phyloP scores from a whole-genome alignment of 2,888 invertebrate species.

The Vandiemenella viatica region DNA sequence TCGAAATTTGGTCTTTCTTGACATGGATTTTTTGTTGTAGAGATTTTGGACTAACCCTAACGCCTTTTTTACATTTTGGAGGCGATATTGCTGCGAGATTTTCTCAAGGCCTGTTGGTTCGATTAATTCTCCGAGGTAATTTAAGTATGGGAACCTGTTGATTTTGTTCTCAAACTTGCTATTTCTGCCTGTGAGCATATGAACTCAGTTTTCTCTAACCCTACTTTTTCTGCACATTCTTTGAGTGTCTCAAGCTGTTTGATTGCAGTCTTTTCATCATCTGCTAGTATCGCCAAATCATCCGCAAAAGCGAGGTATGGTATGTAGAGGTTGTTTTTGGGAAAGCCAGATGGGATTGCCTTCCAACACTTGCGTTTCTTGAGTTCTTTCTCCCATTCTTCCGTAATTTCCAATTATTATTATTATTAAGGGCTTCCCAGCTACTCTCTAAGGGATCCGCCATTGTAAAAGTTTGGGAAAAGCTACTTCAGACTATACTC shows the following conservation, averaged over 20 bases:
- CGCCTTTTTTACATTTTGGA: not conserved
- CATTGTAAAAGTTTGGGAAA: too few species aligned
- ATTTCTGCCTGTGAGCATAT: not conserved
- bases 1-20: not conserved
- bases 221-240: not conserved
- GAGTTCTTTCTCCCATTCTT: conserved; percentile 1
- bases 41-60: too few species aligned
- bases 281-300: too few species aligned
- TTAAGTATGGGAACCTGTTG: not conserved
- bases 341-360: not conserved
- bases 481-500: too few species aligned
- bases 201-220: not conserved
- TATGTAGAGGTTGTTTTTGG: not conserved
- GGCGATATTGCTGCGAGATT: not conserved
- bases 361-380: conserved; percentile 1
- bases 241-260: not conserved
- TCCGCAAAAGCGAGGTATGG: too few species aligned
- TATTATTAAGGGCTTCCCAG: too few species aligned
- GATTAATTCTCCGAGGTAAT: not conserved
- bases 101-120: not conserved
- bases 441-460: too few species aligned
- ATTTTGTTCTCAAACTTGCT: not conserved
- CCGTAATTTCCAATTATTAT: too few species aligned
- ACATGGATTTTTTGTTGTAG: not conserved
- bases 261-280: not conserved